Evolutionary conservation across 1,140 invertebrate species (phyloP), one percentile per base, ranked within the genome.

Genomic region (Drosophila tsacasi): DNA sequence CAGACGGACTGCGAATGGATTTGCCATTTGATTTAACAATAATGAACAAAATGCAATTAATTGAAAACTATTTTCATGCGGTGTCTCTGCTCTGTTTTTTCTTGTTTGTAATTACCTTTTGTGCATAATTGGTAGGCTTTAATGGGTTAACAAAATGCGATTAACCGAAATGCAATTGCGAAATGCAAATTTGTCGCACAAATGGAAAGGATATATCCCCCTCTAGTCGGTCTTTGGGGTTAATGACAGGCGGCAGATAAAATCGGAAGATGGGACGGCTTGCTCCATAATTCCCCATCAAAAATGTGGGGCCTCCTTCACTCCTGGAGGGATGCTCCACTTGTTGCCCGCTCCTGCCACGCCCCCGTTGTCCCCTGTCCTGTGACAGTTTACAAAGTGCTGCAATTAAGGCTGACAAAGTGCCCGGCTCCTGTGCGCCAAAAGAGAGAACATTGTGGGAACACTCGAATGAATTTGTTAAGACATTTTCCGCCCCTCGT

Each of bases 301-400:
- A 73, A 86, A 76, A 68, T 79, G 21, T 23, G 44, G 59, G 5
- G 46, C 42, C 39, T 71, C 64, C 39, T 71, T 55, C 52, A 46
- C 32, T 35, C 32, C 12, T 13, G 46, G n/a, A 47, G 68, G 42
- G 6, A 15, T 23, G 55, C 61, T 37, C 25, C 66, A 80, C 72
- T 79, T 83, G 81, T 83, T 79, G 77, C 78, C 58, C 8, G n/a
- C 42, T 21, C n/a, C 65, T 35, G 44, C 57, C 35, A 47, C 42
- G n/a, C 17, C 40, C 39, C 15, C 37, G n/a, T 12, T 46, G 46
- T 21, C 21, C 25, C 23, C 65, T 21, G 25, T 42, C 60, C 69
- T 68, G 64, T 91, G 86, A 91, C 86, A 91, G 69, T 84, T 91
- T 81, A 91, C 86, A 91, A 91, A 91, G 86, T 91, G 86, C 79